phyloP scores from a whole-genome alignment of 1,140 invertebrate species.

The Micrasema minimum region DNA sequence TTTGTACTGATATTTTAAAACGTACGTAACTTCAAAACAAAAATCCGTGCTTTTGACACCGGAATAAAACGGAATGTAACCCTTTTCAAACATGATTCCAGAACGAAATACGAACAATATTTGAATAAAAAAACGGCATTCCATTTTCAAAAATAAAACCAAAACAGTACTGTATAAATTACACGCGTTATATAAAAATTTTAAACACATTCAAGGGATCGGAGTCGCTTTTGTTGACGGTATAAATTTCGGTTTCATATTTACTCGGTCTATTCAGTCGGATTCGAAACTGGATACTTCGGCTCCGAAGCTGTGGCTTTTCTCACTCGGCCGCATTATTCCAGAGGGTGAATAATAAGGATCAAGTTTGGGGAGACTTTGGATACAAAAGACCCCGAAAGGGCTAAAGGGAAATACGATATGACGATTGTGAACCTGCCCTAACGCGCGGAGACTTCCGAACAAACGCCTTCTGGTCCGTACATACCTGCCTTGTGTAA shows the following conservation, averaged over 20 bases:
- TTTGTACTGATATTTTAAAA: too few relatives aligned
- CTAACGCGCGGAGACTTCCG: not conserved
- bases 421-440: constrained; percentile 8
- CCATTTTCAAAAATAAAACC: too few relatives aligned
- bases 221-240: constrained; percentile 23
- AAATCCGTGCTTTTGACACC: too few relatives aligned
- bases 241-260: constrained; percentile 27
- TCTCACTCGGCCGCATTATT: constrained; percentile 16
- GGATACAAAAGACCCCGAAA: constrained; percentile 15
- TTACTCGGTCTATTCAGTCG: constrained; percentile 9
- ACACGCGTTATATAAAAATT: constrained; percentile 8
- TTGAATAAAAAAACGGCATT: too few relatives aligned
- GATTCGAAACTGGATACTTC: constrained; percentile 22
- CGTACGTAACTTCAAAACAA: too few relatives aligned
- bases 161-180: constrained; percentile 6
- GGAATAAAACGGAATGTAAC: too few relatives aligned
- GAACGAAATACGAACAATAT: too few relatives aligned
- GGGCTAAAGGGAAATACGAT: constrained; percentile 15
- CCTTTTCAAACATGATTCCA: too few relatives aligned
- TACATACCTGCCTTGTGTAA: not conserved
- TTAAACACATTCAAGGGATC: not conserved
- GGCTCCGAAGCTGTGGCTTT: not conserved
- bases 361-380: constrained; percentile 21
- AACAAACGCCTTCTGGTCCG: not conserved
- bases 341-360: constrained; percentile 1